Percentiles rank a stretch among this genome's conserved stretches.
These are phyloP conservation scores for Cryptocephalus moraei DNA, from an alignment of 2,888 invertebrate species.

Conservation along the genomic window DNA sequence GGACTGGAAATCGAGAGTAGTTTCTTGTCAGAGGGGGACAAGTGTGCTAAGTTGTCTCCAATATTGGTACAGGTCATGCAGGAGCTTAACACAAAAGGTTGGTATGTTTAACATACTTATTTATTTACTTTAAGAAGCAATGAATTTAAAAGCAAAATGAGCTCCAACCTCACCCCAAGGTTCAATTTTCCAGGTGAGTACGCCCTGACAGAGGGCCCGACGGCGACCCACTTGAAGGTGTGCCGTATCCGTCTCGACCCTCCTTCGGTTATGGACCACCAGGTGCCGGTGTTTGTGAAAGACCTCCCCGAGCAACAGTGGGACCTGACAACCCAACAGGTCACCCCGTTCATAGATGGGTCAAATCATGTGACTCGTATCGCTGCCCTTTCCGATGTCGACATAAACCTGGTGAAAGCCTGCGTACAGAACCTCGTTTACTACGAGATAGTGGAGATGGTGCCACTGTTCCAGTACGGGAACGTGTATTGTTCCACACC, in stretches of 20 bases:
- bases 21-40: slow-evolving; percentile 69
- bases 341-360: slow-evolving; percentile 78
- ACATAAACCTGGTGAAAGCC: slow-evolving; percentile 86
- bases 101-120: too few relatives aligned
- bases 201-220: slow-evolving; percentile 60
- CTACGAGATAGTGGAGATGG: slow-evolving; percentile 52
- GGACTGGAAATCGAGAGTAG: slow-evolving; percentile 79
- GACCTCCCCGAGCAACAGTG: slow-evolving; percentile 52
- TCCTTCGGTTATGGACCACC: slow-evolving; percentile 70
- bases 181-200: slow-evolving; percentile 28
- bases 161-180: too few relatives aligned
- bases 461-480: slow-evolving; percentile 55
- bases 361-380: slow-evolving; percentile 87
- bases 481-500: slow-evolving; percentile 55
- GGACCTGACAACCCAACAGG: slow-evolving; percentile 92
- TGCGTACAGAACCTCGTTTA: slow-evolving; percentile 88
- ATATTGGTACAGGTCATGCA: slow-evolving; percentile 69
- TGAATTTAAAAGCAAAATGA: too few relatives aligned
- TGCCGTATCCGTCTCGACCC: slow-evolving; percentile 75
- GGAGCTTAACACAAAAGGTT: slow-evolving; percentile 63
- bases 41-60: slow-evolving; percentile 52
- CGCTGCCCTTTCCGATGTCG: slow-evolving; percentile 82
- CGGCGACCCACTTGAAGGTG: slow-evolving; percentile 83
- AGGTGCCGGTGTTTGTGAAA: slow-evolving; percentile 71
- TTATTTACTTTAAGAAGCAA: too few relatives aligned